Evolutionary conservation across 2,888 invertebrate genomes (phyloP).

Genomic region (Cephonodes hylas): DNA sequence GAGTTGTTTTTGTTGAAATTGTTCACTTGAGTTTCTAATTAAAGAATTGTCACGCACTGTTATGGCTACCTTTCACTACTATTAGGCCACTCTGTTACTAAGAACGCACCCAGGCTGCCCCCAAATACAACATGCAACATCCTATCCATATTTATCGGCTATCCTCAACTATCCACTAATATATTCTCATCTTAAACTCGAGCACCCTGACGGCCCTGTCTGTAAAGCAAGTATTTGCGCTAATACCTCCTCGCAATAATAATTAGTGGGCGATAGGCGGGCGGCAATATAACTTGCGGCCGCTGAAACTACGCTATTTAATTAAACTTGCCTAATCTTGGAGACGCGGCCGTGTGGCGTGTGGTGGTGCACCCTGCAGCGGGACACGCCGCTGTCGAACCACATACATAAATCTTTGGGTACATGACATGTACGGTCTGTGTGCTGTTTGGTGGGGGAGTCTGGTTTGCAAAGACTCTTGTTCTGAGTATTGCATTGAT

Average conservation of each 20-base stretch:
- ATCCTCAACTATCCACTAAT: too few relatives aligned
- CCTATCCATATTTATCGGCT: too few relatives aligned
- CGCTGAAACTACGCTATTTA: constrained; percentile 6
- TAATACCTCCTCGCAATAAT: background rate
- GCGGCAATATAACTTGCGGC: constrained; percentile 2
- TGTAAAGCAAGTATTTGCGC: background rate
- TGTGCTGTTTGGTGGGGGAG: background rate
- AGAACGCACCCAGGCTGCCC: too few relatives aligned
- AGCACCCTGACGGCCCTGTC: background rate
- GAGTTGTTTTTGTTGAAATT: too few relatives aligned
- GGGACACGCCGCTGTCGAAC: background rate
- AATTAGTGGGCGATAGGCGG: background rate
- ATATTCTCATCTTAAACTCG: background rate
- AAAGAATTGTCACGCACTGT: too few relatives aligned
- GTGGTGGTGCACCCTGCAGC: background rate
- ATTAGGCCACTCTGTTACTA: too few relatives aligned
- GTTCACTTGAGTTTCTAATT: too few relatives aligned
- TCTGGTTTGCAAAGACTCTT: background rate
- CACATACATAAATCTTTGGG: background rate
- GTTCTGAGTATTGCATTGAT: too few relatives aligned
- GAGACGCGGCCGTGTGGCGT: background rate
- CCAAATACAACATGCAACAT: too few relatives aligned
- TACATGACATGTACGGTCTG: background rate
- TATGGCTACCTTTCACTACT: too few relatives aligned
- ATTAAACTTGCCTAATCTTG: constrained; percentile 12